phyloP scores from a whole-genome alignment of 2,888 invertebrate genomes.

The Eilema depressum region DNA sequence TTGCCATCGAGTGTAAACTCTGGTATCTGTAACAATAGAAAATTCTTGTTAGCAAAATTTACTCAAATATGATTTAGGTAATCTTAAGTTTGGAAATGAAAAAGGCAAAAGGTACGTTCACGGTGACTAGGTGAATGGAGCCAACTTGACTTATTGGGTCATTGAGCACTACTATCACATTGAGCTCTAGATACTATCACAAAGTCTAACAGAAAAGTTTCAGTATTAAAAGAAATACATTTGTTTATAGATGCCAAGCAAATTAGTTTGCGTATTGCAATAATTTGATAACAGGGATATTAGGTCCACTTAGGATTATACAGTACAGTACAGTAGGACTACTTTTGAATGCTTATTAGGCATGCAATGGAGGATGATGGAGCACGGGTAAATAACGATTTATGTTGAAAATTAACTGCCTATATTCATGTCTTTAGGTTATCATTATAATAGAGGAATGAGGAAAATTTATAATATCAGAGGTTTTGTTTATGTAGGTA shows the following conservation, averaged over 20 bases:
- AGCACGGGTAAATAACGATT: not conserved
- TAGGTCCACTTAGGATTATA: too few species aligned
- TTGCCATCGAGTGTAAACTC: constrained; percentile 88
- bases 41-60: constrained; percentile 3
- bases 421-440: not conserved
- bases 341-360: too few species aligned
- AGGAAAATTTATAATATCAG: not conserved
- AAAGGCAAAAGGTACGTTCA: not conserved
- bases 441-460: not conserved
- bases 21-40: constrained; percentile 78
- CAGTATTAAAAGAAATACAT: not conserved
- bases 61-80: not conserved
- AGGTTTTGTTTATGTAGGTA: not conserved
- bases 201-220: not conserved
- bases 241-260: not conserved
- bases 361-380: not conserved
- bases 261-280: not conserved
- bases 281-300: too few species aligned
- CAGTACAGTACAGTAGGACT: not conserved
- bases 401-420: not conserved
- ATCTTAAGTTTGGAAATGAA: not conserved
- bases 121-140: not conserved
- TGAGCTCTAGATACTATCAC: not conserved
- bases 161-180: not conserved
- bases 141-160: not conserved